A percentile compares a stretch with the other conserved stretches of the same genome.
These are phyloP conservation scores for Hydrophis major DNA, from an alignment of 2,797 vertebrate species.

Conservation along the genomic window DNA sequence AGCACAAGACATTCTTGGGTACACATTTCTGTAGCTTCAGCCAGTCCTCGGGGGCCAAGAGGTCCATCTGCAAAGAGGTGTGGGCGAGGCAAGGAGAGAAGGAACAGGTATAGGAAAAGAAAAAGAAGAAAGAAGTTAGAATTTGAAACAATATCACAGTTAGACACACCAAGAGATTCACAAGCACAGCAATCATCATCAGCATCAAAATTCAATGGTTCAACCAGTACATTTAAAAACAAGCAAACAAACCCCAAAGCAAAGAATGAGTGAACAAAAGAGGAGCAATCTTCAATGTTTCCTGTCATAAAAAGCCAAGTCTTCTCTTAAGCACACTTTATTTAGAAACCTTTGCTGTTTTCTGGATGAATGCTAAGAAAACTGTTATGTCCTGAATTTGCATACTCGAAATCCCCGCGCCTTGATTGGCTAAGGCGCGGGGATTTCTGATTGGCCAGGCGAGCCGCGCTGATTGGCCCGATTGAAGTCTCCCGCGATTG, in stretches of 20 bases:
- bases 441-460: too few species aligned
- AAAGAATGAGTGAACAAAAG: neutral
- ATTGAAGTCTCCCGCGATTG: too few species aligned
- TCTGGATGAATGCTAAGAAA: neutral
- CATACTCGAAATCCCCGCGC: too few species aligned
- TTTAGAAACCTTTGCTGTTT: neutral
- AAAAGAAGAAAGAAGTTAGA: neutral
- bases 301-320: neutral
- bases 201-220: neutral
- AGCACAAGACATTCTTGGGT: constrained; percentile 97
- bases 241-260: neutral
- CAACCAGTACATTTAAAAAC: neutral
- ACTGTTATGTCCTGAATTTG: too few species aligned
- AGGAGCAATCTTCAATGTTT: neutral
- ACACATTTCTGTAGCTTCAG: constrained; percentile 99
- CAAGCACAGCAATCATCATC: too few species aligned
- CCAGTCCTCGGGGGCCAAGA: constrained; percentile 91
- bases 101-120: neutral
- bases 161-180: neutral
- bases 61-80: constrained; percentile 81
- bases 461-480: too few species aligned
- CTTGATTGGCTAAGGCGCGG: too few species aligned
- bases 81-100: neutral
- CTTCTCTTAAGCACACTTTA: neutral
- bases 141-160: neutral